Conservation (phyloP, 2,113 vertebrate species). For the Rallus limicola region DNA sequence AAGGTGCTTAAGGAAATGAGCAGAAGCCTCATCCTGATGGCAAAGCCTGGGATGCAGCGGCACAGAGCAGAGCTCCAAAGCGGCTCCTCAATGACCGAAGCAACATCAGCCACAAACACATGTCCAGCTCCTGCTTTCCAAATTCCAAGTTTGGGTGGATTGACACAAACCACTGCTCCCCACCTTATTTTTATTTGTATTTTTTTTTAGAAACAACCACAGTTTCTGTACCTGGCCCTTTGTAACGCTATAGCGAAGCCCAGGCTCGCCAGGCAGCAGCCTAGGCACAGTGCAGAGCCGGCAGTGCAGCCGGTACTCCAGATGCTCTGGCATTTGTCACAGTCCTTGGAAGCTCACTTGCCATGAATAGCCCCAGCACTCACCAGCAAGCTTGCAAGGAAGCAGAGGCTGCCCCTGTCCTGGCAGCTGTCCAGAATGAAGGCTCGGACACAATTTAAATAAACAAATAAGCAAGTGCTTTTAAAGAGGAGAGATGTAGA, state of each 20-base stretch:
- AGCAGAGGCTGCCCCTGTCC: background rate
- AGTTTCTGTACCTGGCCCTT: background rate
- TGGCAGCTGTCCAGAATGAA: background rate
- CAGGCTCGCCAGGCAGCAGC: background rate
- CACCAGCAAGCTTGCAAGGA: background rate
- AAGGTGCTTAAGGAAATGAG: background rate
- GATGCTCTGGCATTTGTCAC: accelerated
- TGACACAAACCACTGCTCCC: background rate
- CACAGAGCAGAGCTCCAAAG: background rate
- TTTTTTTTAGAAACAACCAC: background rate
- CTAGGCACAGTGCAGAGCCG: background rate
- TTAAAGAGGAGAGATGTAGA: background rate
- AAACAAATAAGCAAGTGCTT: background rate
- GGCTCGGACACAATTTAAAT: background rate
- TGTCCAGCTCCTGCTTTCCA: background rate
- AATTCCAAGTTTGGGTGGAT: background rate
- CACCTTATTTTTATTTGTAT: too few species aligned
- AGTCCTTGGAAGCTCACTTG: background rate
- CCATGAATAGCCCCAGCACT: background rate
- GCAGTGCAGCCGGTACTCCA: background rate
- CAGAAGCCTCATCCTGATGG: background rate
- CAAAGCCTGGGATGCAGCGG: background rate
- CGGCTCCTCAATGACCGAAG: accelerated
- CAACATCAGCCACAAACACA: background rate
- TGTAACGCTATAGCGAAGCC: accelerated